Evolutionary conservation across 2,888 invertebrate species (phyloP).

Genomic region (Acronicta aceris): DNA sequence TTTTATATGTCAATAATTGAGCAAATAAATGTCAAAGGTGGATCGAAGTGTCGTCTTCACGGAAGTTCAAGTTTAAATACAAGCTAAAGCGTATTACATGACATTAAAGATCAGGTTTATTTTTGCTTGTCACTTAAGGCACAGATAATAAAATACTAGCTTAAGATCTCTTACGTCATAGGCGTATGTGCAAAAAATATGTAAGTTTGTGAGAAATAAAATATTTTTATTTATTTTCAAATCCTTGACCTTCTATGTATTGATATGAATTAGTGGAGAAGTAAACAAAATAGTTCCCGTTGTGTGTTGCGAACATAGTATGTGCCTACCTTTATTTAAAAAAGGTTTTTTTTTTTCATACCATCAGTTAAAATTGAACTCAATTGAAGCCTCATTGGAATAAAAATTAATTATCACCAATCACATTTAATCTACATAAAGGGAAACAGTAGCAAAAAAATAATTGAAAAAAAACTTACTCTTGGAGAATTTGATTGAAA

Average conservation of each 20-base stretch:
- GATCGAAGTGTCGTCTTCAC: constrained; percentile 52
- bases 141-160: no score
- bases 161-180: constrained; percentile 41
- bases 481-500: no score
- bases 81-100: constrained; percentile 47
- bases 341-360: no score
- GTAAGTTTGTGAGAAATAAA: constrained; percentile 32
- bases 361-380: no score
- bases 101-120: constrained; percentile 6
- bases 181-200: constrained; percentile 33
- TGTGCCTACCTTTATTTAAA: no score
- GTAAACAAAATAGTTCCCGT: constrained; percentile 9
- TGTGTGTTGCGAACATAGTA: no score
- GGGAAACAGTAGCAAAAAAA: no score
- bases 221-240: constrained; percentile 15
- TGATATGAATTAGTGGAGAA: constrained; percentile 25
- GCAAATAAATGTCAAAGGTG: constrained; percentile 67
- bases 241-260: constrained; percentile 42
- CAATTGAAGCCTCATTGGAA: no score
- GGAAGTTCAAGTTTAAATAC: constrained; percentile 47
- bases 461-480: no score
- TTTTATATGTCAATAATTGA: constrained; percentile 65
- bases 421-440: no score
- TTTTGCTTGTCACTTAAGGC: constrained; percentile 15
- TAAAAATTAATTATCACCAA: no score